phyloP scores from a whole-genome alignment of 2,113 vertebrate genomes.

The Triplophysa tibetana region DNA sequence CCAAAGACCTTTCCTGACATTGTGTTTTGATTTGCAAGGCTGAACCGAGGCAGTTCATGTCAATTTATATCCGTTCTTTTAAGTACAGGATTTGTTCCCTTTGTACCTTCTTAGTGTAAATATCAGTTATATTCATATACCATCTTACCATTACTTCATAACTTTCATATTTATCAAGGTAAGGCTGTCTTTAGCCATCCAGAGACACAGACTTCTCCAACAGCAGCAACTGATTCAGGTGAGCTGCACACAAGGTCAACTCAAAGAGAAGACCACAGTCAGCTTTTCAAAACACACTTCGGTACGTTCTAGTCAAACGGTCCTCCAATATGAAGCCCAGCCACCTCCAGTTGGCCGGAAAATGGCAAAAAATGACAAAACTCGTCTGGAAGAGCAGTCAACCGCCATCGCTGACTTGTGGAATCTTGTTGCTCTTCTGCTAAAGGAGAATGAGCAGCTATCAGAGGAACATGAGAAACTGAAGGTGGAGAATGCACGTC shows the following conservation, averaged over 20 bases:
- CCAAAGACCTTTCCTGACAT: too few species aligned
- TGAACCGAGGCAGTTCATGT: too few species aligned
- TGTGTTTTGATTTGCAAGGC: too few species aligned
- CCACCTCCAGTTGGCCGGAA: constrained; percentile 71
- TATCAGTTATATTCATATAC: not conserved
- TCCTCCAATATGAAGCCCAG: constrained; percentile 55
- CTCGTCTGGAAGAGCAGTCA: constrained; percentile 80
- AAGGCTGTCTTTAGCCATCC: constrained; percentile 78
- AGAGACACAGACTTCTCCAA: constrained; percentile 80
- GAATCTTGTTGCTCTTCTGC: constrained; percentile 74
- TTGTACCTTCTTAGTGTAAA: not conserved
- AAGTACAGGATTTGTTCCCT: too few species aligned
- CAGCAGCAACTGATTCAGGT: constrained; percentile 79
- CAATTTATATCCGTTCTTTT: not conserved
- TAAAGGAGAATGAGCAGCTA: constrained; percentile 77
- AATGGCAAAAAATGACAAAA: constrained; percentile 80
- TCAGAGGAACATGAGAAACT: constrained; percentile 77
- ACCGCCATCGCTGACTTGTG: constrained; percentile 80
- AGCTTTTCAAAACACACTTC: constrained; percentile 52
- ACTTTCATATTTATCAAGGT: constrained; percentile 61
- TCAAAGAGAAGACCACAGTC: constrained; percentile 70
- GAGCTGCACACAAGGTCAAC: constrained; percentile 75
- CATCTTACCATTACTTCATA: too few species aligned
- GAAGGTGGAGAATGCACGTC: constrained; percentile 74
- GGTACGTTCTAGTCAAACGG: constrained; percentile 25